Conservation (phyloP, 1,140 invertebrate genomes). For the Oedothorax gibbosus region DNA sequence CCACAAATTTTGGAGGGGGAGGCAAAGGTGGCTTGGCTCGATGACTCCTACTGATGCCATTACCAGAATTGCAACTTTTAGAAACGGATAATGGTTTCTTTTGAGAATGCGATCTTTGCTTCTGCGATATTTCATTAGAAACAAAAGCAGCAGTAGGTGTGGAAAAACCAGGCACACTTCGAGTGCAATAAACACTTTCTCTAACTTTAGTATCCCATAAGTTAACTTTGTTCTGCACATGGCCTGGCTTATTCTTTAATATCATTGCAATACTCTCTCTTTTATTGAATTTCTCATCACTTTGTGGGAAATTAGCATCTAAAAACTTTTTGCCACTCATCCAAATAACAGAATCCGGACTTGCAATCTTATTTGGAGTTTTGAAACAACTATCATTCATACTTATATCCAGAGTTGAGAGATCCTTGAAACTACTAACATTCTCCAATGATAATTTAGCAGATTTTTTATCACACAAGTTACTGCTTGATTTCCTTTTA, state of each 20-base stretch:
- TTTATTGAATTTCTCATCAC: conserved; percentile 24
- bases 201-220: conserved; percentile 25
- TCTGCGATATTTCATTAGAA: neutral
- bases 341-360: conserved; percentile 27
- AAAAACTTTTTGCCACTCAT: conserved; percentile 42
- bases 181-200: neutral
- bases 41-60: neutral
- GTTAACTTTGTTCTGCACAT: conserved; percentile 44
- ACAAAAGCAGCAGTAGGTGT: conserved; percentile 2
- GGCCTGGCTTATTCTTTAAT: conserved; percentile 47
- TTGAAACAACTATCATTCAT: conserved; percentile 42
- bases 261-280: conserved; percentile 52
- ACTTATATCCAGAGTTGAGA: neutral
- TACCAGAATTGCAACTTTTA: neutral
- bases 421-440: neutral
- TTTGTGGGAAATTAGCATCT: neutral
- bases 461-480: neutral
- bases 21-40: neutral
- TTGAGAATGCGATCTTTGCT: neutral
- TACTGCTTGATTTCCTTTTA: conserved; percentile 3
- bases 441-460: neutral
- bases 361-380: conserved; percentile 15
- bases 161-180: conserved; percentile 1
- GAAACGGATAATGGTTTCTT: neutral
- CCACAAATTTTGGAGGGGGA: conserved; percentile 43